A percentile compares a stretch with the other conserved stretches of the same genome.
phyloP scores from a whole-genome alignment of 1,140 invertebrate species.

The Diabrotica virgifera region DNA sequence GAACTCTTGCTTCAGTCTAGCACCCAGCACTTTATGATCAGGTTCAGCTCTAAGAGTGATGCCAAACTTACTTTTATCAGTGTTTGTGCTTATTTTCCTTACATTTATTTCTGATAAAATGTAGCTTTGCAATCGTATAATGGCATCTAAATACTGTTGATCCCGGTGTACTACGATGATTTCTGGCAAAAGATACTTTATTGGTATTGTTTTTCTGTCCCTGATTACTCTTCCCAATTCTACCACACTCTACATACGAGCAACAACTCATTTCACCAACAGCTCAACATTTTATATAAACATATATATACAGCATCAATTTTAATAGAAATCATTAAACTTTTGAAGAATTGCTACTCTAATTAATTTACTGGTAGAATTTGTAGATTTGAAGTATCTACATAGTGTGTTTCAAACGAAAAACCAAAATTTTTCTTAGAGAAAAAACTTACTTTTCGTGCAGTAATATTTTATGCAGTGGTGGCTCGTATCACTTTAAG shows the following conservation, averaged over 20 bases:
- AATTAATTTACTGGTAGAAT: too few species aligned
- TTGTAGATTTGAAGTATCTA: too few species aligned
- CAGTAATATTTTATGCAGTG: too few species aligned
- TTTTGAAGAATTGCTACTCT: too few species aligned
- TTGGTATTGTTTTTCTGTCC: constrained; percentile 89
- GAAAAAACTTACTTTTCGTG: too few species aligned
- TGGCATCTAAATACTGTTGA: constrained; percentile 71
- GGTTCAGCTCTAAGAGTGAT: constrained; percentile 92
- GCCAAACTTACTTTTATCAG: constrained; percentile 90
- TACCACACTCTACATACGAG: constrained; percentile 92
- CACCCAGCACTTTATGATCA: constrained; percentile 82
- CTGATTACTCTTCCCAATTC: constrained; percentile 90
- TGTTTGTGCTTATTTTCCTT: constrained; percentile 79
- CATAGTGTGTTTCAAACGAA: too few species aligned
- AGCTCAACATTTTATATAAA: too few species aligned
- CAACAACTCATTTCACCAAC: constrained; percentile 85
- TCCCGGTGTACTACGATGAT: constrained; percentile 93
- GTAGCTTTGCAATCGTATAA: constrained; percentile 79
- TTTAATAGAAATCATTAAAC: too few species aligned
- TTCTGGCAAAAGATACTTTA: constrained; percentile 96
- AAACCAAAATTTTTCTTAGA: too few species aligned
- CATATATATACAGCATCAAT: too few species aligned
- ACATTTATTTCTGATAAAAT: constrained; percentile 95
- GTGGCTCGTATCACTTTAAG: too few species aligned
- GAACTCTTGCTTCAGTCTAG: constrained; percentile 84